Evolutionary conservation across 2,113 vertebrate species (phyloP).

Genomic region (Urocynchramus pylzowi): DNA sequence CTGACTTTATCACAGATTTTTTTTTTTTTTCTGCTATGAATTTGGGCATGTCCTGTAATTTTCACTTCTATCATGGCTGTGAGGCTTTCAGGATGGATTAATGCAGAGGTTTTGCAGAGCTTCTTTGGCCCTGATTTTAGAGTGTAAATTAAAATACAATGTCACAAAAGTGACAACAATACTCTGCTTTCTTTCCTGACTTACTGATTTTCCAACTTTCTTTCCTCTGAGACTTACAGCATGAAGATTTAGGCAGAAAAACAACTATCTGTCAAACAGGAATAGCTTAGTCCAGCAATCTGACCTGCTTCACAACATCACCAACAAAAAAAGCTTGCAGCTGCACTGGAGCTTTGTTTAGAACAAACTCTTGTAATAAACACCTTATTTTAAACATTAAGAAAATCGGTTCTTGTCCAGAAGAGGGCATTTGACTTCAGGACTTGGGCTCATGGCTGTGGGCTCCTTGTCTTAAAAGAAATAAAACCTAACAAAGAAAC

Average conservation of each 20-base stretch:
- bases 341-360: neutral
- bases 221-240: neutral
- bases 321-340: neutral
- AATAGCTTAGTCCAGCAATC: neutral
- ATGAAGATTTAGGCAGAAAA: neutral
- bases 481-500: neutral
- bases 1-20: neutral
- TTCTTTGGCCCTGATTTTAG: neutral
- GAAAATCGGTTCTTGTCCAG: neutral
- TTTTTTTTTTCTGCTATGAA: neutral
- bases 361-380: neutral
- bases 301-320: neutral
- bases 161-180: neutral
- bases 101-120: neutral
- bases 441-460: neutral
- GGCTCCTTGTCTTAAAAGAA: neutral
- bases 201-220: neutral
- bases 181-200: neutral
- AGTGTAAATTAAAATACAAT: neutral
- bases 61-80: fast-evolving
- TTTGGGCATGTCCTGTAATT: neutral
- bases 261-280: neutral
- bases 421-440: slow-evolving; percentile 15
- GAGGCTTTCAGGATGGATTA: neutral
- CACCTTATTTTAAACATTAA: neutral